Base-by-base conservation (phyloP, 1,140 invertebrate genomes). In the Ruditapes philippinarum region DNA sequence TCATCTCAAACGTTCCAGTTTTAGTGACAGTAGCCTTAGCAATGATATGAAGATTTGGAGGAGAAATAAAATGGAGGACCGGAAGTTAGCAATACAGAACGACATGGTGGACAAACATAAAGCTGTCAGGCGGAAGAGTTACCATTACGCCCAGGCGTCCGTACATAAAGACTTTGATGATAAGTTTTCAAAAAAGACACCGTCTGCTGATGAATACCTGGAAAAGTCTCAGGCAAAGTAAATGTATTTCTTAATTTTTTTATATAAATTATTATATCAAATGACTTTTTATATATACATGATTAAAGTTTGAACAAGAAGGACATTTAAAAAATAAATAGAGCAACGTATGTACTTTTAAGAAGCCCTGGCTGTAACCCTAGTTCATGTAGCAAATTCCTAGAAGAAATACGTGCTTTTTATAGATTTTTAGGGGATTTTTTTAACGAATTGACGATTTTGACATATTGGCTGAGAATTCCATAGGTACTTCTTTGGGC, bases 21-120 rank as follows among this genome's bases (percentile, higher is more conserved):
- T 49, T 7, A 49, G 68, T 45, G 51, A 60, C 36, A 78, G 33
- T 0, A 60, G 70, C 22, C 42, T 84, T 25, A 12, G 36, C n/a
- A 84, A 49, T 38, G 85, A 88, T 57, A 79, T 88, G 60, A 76
- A 65, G 36, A 88, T 49, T 36, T 88, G 85, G 85, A 78, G 85
- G 12, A 73, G 40, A 40, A 88, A 88, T 42, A 88, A 80, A 49
- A 62, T 78, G 60, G 38, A 65, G 76, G 85, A 88, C 28, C 22
- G 85, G 40, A 68, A 60, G n/a, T 45, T 88, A 31, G 60, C 38
- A 5, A n/a, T 79, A 49, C n/a, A 70, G 38, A 79, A 36, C 14
- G 60, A 54, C 0, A 33, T 62, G 45, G 76, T 70, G 2, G 57
- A 70, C 28, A 62, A 65, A 36, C 85, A 80, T 25, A 38, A 54